phyloP scores from a whole-genome alignment of 1,140 invertebrate genomes.

The Heterodera carotae region DNA sequence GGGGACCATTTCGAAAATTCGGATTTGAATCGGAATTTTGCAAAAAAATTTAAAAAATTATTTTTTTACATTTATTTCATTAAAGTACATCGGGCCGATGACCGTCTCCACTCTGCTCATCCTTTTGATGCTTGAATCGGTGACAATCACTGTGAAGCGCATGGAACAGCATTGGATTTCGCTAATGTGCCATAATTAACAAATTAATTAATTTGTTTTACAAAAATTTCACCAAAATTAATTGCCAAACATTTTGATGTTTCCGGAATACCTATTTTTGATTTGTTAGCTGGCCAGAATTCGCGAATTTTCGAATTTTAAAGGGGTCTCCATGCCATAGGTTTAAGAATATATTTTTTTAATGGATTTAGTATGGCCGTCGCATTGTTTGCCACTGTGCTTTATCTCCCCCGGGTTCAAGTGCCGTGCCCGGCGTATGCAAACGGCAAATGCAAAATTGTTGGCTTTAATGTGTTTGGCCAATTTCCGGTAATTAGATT shows the following conservation, averaged over 20 bases:
- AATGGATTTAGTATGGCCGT: constrained; percentile 23
- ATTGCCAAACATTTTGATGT: too few relatives aligned
- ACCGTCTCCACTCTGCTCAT: constrained; percentile 61
- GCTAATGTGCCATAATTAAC: constrained; percentile 43
- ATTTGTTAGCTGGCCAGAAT: too few relatives aligned
- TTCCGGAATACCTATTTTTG: too few relatives aligned
- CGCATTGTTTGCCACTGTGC: constrained; percentile 60
- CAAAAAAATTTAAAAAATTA: too few relatives aligned
- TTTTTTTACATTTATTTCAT: neutral
- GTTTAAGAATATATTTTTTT: neutral
- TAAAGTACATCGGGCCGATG: constrained; percentile 53
- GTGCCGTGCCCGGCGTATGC: constrained; percentile 55
- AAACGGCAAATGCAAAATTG: constrained; percentile 51
- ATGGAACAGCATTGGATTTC: constrained; percentile 63
- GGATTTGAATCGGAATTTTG: too few relatives aligned
- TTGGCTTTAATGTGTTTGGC: constrained; percentile 56
- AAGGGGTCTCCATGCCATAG: too few relatives aligned
- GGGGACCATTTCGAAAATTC: too few relatives aligned
- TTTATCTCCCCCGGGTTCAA: constrained; percentile 55
- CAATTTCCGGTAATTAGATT: constrained; percentile 64
- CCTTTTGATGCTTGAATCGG: constrained; percentile 56
- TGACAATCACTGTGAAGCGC: constrained; percentile 48
- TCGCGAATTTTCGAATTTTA: too few relatives aligned
- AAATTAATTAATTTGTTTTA: too few relatives aligned
- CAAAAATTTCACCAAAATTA: too few relatives aligned